Evolutionary conservation across 2,888 invertebrate species (phyloP).

Genomic region (Dicycla oo): DNA sequence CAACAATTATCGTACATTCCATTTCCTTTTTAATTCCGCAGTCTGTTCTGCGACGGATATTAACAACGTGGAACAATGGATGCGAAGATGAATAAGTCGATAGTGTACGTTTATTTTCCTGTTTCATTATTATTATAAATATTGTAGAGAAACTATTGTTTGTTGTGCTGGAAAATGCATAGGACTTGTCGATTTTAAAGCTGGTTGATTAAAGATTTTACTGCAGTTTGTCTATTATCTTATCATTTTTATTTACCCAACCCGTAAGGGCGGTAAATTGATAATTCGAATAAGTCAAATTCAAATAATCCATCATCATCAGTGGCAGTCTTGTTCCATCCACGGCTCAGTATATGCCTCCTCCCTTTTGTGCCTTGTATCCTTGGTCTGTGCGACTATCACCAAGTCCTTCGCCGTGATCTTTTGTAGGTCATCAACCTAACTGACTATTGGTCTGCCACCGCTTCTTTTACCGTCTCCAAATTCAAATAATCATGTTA

Average conservation of each 20-base stretch:
- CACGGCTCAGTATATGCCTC: too few species aligned
- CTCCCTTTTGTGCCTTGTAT: too few species aligned
- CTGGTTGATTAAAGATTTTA: neutral
- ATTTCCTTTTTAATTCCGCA: conserved; percentile 64
- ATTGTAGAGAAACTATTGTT: conserved; percentile 25
- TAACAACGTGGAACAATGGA: conserved; percentile 65
- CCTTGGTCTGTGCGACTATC: too few species aligned
- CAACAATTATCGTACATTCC: conserved; percentile 57
- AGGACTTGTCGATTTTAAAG: neutral
- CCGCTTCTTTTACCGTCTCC: too few species aligned
- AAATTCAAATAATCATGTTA: too few species aligned
- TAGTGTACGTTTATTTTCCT: conserved; percentile 48
- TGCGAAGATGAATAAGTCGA: conserved; percentile 57
- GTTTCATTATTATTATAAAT: conserved; percentile 26
- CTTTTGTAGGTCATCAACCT: too few species aligned
- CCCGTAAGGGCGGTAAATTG: neutral
- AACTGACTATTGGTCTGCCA: too few species aligned
- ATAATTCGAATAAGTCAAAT: neutral
- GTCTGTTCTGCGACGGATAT: conserved; percentile 66
- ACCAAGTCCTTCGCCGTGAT: too few species aligned
- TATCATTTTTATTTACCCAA: neutral
- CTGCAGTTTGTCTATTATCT: neutral
- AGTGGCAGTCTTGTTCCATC: too few species aligned
- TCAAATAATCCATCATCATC: too few species aligned
- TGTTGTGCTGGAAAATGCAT: conserved; percentile 8